These are phyloP conservation scores for Drymodes brunneopygia DNA, from an alignment of 2,113 vertebrate genomes.

Conservation along the genomic window DNA sequence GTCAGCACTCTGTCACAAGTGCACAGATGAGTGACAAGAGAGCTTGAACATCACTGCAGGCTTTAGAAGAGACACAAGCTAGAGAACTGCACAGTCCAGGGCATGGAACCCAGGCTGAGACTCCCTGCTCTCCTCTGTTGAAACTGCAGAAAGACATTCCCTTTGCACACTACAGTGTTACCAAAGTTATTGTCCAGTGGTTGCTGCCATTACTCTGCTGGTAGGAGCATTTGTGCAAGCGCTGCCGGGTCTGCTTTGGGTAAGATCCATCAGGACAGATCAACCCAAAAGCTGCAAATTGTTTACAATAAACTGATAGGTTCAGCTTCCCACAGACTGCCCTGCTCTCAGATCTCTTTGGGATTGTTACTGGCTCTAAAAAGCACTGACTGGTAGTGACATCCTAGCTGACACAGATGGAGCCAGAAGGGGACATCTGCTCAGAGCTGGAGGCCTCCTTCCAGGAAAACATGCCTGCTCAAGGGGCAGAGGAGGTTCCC, in stretches of 20 bases:
- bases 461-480: neutral
- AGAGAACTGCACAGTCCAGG: neutral
- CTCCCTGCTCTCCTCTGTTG: neutral
- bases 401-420: neutral
- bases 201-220: neutral
- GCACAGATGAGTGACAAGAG: neutral
- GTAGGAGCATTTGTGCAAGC: neutral
- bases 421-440: neutral
- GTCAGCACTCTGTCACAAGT: neutral
- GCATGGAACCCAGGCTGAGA: neutral
- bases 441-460: neutral
- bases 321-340: neutral
- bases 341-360: neutral
- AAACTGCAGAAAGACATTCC: neutral
- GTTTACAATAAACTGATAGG: neutral
- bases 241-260: neutral
- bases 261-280: neutral
- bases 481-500: neutral
- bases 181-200: neutral
- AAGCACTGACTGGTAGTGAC: neutral
- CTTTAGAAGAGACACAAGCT: neutral
- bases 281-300: neutral
- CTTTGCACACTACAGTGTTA: fast-evolving
- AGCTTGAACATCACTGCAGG: neutral
- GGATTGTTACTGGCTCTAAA: fast-evolving